Percentiles rank a stretch among this genome's conserved stretches.
These are phyloP conservation scores for Neuroterus valhalla DNA, from an alignment of 1,140 invertebrate species.

Conservation along the genomic window DNA sequence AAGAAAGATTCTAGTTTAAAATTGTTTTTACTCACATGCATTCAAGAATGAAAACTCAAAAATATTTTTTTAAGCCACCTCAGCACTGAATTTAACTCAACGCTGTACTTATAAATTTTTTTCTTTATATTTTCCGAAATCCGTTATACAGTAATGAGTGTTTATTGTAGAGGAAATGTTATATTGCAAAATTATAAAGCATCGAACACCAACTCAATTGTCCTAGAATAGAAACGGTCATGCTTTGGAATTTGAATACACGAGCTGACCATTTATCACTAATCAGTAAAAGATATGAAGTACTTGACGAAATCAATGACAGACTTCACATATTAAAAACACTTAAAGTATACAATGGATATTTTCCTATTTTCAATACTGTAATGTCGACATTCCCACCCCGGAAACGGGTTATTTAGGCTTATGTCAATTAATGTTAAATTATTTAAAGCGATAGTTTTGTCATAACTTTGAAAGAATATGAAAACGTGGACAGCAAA, in stretches of 20 bases:
- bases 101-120: not conserved
- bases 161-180: conserved; percentile 3
- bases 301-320: conserved; percentile 9
- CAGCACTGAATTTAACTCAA: not conserved
- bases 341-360: not conserved
- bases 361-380: not conserved
- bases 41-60: not conserved
- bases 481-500: not conserved
- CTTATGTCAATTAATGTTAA: not conserved
- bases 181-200: conserved; percentile 4
- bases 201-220: not conserved
- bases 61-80: no score
- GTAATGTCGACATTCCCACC: not conserved
- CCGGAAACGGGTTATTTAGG: not conserved
- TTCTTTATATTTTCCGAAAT: conserved; percentile 1
- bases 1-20: no score
- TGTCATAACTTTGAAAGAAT: not conserved
- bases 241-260: not conserved
- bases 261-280: not conserved
- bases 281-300: not conserved
- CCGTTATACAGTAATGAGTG: conserved; percentile 11
- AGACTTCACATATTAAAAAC: not conserved
- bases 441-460: not conserved
- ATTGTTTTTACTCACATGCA: no score
- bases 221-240: not conserved